These are phyloP conservation scores for Malacoctenus gilli DNA, from an alignment of 2,797 vertebrate species.

Conservation along the genomic window DNA sequence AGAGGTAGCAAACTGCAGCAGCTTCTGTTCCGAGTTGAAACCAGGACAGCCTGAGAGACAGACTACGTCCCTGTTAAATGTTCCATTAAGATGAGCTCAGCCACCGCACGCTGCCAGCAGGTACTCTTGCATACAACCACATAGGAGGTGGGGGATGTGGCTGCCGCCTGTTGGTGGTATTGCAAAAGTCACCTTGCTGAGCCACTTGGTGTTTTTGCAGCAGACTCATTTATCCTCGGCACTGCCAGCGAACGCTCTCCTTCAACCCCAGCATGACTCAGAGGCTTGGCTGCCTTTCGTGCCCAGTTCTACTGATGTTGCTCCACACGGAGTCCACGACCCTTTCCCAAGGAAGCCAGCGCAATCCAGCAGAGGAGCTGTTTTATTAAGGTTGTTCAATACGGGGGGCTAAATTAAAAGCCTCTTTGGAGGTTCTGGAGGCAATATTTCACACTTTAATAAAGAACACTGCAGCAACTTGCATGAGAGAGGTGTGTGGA, in stretches of 20 bases:
- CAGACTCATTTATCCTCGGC: constrained; percentile 48
- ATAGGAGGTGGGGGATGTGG: constrained; percentile 18
- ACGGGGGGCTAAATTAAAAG: too few species aligned
- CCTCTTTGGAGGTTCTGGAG: too few species aligned
- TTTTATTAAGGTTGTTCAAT: too few species aligned
- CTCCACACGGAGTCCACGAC: neutral
- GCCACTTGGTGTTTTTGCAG: constrained; percentile 54
- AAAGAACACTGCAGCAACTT: too few species aligned
- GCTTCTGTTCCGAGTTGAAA: constrained; percentile 66
- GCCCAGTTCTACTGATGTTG: constrained; percentile 10
- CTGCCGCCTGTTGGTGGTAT: constrained; percentile 71
- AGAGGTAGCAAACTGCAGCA: constrained; percentile 49
- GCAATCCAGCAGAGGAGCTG: constrained; percentile 7
- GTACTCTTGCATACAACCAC: neutral
- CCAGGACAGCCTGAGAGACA: constrained; percentile 45
- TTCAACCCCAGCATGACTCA: constrained; percentile 59
- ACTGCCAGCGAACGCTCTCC: constrained; percentile 40
- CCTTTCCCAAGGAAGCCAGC: constrained; percentile 8
- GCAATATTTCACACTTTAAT: too few species aligned
- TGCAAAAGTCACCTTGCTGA: constrained; percentile 62
- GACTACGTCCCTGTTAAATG: too few species aligned
- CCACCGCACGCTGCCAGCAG: neutral
- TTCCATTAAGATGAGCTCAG: too few species aligned
- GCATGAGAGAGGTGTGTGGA: too few species aligned
- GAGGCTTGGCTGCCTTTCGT: constrained; percentile 26